These are phyloP conservation scores for Antheraea yamamai DNA, from an alignment of 2,888 invertebrate species.

Conservation along the genomic window DNA sequence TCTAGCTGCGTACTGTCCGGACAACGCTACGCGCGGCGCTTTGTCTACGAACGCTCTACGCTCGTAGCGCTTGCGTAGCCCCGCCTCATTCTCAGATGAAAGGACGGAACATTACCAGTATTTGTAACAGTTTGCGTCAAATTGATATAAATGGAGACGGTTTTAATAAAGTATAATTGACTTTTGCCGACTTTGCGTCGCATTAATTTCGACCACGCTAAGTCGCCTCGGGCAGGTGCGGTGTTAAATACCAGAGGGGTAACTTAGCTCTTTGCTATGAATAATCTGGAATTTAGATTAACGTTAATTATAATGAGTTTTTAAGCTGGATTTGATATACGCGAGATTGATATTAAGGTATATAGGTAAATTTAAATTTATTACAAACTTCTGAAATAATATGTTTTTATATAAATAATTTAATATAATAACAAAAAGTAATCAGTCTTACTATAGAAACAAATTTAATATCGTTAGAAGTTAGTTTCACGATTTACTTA, in stretches of 20 bases:
- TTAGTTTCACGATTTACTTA: background rate
- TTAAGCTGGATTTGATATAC: conserved; percentile 60
- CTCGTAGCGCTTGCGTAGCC: conserved; percentile 77
- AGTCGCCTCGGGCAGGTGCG: conserved; percentile 79
- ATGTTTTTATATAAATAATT: background rate
- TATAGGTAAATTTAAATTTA: background rate
- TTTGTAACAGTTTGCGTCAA: conserved; percentile 83
- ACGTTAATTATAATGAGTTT: conserved; percentile 77
- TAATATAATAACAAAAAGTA: background rate
- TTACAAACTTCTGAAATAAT: background rate
- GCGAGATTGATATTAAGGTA: conserved; percentile 45
- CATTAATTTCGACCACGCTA: conserved; percentile 80
- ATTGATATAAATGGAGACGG: conserved; percentile 83
- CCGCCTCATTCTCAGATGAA: conserved; percentile 76
- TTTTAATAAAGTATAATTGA: conserved; percentile 83
- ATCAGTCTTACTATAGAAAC: background rate
- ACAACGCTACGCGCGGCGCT: conserved; percentile 52
- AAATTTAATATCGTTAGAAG: background rate
- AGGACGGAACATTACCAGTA: conserved; percentile 81
- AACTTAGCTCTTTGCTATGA: conserved; percentile 72
- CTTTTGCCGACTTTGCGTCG: conserved; percentile 81
- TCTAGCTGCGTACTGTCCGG: conserved; percentile 57
- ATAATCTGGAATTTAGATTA: conserved; percentile 78
- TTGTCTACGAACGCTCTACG: conserved; percentile 53
- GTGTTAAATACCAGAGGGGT: conserved; percentile 71